Evolutionary conservation across 2,797 vertebrate species (phyloP).

Genomic region (Trachops cirrhosus): DNA sequence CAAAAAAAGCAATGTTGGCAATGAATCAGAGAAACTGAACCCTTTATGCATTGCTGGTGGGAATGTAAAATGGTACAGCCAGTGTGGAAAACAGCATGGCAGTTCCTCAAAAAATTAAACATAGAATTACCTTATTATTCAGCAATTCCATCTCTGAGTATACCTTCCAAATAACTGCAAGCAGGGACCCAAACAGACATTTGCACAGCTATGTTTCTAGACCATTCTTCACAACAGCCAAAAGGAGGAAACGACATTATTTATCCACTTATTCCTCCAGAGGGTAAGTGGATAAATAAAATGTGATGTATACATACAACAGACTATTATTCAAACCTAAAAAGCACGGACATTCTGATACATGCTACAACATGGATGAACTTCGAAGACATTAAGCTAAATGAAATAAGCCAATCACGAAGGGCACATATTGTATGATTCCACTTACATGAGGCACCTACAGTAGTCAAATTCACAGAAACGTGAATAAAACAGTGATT

Average conservation of each 20-base stretch:
- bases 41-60: background rate
- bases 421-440: background rate
- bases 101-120: background rate
- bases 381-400: background rate
- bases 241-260: background rate
- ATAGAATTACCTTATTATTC: background rate
- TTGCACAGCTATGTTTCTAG: background rate
- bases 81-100: background rate
- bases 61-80: background rate
- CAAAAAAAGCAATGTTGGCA: background rate
- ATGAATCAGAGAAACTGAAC: background rate
- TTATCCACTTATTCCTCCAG: too few relatives aligned
- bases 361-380: background rate
- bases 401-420: background rate
- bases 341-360: background rate
- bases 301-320: background rate
- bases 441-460: background rate
- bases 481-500: background rate
- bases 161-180: background rate
- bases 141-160: background rate
- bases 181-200: background rate
- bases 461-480: background rate
- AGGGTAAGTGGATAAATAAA: background rate
- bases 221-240: background rate
- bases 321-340: background rate